phyloP scores from a whole-genome alignment of 2,113 vertebrate genomes.

The Caranx ignobilis region DNA sequence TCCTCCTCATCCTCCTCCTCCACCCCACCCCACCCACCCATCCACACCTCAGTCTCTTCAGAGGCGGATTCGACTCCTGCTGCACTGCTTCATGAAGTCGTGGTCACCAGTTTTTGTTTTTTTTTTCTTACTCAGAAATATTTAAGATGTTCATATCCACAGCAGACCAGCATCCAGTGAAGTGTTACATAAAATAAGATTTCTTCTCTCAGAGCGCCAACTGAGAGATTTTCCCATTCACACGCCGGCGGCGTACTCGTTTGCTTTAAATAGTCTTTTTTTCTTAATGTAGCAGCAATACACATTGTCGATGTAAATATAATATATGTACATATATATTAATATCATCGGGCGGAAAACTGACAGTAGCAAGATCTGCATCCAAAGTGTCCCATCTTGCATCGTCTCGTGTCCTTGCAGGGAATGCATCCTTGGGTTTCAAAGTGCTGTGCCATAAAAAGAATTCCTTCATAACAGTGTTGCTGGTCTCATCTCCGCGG shows the following conservation, averaged over 20 bases:
- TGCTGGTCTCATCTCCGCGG: conserved; percentile 90
- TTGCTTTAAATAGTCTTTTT: conserved; percentile 58
- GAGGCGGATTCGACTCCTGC: conserved; percentile 8
- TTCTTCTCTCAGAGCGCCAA: conserved; percentile 35
- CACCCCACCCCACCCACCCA: neutral
- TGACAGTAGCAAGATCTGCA: conserved; percentile 52
- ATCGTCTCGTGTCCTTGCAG: conserved; percentile 79
- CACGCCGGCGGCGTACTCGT: conserved; percentile 67
- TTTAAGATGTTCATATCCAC: conserved; percentile 56
- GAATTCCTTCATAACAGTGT: conserved; percentile 90
- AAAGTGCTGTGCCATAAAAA: conserved; percentile 93
- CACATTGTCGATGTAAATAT: conserved; percentile 65
- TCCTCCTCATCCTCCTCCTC: conserved; percentile 5
- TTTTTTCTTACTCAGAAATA: conserved; percentile 27
- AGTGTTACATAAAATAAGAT: conserved; percentile 55
- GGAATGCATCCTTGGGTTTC: conserved; percentile 92
- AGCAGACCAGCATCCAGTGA: conserved; percentile 78
- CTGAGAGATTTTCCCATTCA: conserved; percentile 62
- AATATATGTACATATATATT: conserved; percentile 72
- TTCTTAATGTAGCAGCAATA: conserved; percentile 79
- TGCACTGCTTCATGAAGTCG: conserved; percentile 33
- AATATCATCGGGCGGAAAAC: conserved; percentile 59
- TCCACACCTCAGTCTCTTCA: neutral
- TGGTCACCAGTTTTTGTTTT: conserved; percentile 30
- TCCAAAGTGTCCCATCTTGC: conserved; percentile 46